Conservation (phyloP, 2,888 invertebrate species). For the Synergus gifuensis region DNA sequence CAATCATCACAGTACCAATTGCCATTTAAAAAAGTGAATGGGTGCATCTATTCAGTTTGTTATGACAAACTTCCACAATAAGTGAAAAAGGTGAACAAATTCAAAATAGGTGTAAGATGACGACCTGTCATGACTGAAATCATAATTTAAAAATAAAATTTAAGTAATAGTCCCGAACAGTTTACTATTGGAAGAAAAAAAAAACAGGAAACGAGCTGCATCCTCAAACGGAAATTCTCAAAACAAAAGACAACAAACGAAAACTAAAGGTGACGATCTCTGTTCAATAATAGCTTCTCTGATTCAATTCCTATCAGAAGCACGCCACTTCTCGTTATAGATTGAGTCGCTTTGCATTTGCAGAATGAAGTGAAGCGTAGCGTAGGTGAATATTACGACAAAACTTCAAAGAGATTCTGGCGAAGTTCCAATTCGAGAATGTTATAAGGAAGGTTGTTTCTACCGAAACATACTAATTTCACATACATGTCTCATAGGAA, state of each 20-base stretch:
- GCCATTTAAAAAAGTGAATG: too few relatives aligned
- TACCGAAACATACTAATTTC: conserved; percentile 27
- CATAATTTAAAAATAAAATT: neutral
- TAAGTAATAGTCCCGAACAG: neutral
- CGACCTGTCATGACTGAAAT: too few relatives aligned
- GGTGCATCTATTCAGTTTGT: too few relatives aligned
- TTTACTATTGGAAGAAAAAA: neutral
- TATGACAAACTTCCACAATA: too few relatives aligned
- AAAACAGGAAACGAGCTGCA: neutral
- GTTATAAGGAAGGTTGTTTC: conserved; percentile 7
- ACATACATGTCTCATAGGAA: neutral
- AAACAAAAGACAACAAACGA: neutral
- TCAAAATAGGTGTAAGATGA: too few relatives aligned
- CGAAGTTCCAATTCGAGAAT: neutral
- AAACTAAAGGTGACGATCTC: neutral
- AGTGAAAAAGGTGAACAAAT: too few relatives aligned
- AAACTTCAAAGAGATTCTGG: conserved; percentile 32
- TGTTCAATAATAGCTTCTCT: conserved; percentile 19
- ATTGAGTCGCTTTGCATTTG: neutral
- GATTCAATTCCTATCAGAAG: conserved; percentile 11
- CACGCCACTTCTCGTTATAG: neutral
- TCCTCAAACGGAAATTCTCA: neutral
- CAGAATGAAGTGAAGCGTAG: conserved; percentile 22
- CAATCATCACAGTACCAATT: too few relatives aligned
- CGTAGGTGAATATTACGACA: conserved; percentile 9